A percentile compares a stretch with the other conserved stretches of the same genome.
Conservation (phyloP, 2,888 invertebrate species). For the Steinernema carpocapsae region DNA sequence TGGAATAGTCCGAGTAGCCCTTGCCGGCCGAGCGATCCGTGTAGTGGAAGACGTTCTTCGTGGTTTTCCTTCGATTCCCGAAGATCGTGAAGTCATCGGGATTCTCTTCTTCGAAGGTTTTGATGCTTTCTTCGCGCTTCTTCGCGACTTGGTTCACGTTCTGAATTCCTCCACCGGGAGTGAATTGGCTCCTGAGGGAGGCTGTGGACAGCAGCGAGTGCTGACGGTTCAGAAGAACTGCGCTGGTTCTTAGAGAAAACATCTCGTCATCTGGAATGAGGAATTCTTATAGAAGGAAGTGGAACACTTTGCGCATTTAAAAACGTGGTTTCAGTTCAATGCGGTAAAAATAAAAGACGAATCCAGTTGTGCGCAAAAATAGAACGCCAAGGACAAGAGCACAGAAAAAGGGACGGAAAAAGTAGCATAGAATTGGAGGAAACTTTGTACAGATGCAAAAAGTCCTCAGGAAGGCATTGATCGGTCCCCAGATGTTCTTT, state of each 20-base stretch:
- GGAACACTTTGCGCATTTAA: too few relatives aligned
- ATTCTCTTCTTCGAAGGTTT: constrained; percentile 39
- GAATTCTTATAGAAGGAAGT: too few relatives aligned
- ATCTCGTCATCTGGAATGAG: constrained; percentile 7
- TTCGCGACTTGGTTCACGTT: background rate
- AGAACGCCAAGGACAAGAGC: too few relatives aligned
- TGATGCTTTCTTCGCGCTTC: background rate
- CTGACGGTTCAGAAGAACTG: background rate
- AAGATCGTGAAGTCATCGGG: constrained; percentile 54
- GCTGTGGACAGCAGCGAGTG: background rate
- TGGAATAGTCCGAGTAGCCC: constrained; percentile 63
- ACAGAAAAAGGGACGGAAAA: too few relatives aligned
- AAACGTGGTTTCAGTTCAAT: too few relatives aligned
- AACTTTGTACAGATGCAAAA: too few relatives aligned
- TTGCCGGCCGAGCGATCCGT: constrained; percentile 57
- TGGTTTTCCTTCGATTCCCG: constrained; percentile 48
- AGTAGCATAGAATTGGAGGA: background rate
- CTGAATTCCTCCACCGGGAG: constrained; percentile 4
- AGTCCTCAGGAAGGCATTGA: too few relatives aligned
- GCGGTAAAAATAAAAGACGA: too few relatives aligned
- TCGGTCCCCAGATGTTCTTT: too few relatives aligned
- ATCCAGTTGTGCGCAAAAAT: too few relatives aligned
- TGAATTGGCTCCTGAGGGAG: background rate
- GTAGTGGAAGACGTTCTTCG: constrained; percentile 57
- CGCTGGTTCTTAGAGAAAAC: background rate